These are phyloP conservation scores for Eucidaris tribuloides DNA, from an alignment of 35 echinoderm and acorn worm species.

Conservation along the genomic window DNA sequence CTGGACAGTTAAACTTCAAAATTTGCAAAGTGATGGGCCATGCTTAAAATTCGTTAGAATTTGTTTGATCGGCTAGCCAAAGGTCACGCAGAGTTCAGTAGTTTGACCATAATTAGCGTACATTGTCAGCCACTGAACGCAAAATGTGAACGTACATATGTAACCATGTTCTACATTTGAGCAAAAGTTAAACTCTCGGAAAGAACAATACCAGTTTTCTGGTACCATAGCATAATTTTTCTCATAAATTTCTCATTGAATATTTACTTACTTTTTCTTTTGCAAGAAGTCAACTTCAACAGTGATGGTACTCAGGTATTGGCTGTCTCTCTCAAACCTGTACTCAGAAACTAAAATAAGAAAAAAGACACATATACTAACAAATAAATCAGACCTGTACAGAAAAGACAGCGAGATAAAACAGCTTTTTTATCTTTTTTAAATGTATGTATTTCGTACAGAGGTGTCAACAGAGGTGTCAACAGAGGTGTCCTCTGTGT, in stretches of 20 bases:
- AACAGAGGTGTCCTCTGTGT: neutral
- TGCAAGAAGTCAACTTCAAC: constrained; percentile 96
- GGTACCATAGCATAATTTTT: too few species aligned
- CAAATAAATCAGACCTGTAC: neutral
- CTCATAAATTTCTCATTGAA: too few species aligned
- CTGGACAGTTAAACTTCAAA: too few species aligned
- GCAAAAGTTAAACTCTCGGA: too few species aligned
- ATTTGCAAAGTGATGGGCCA: too few species aligned
- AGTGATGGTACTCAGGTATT: constrained; percentile 58
- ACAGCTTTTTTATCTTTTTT: neutral
- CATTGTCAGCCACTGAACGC: neutral
- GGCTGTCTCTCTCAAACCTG: constrained; percentile 57
- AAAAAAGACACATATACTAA: neutral
- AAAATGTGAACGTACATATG: neutral
- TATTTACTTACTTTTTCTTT: constrained; percentile 83
- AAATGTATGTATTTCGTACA: neutral
- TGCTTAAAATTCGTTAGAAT: neutral
- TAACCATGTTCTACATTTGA: neutral
- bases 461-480: neutral
- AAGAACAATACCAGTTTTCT: too few species aligned
- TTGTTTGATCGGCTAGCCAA: too few species aligned
- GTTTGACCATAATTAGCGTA: neutral
- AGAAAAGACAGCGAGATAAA: neutral
- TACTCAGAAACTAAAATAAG: constrained; percentile 55
- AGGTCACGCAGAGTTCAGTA: too few species aligned